Conservation (phyloP, 2,888 invertebrate species). For the Gari tellinella region DNA sequence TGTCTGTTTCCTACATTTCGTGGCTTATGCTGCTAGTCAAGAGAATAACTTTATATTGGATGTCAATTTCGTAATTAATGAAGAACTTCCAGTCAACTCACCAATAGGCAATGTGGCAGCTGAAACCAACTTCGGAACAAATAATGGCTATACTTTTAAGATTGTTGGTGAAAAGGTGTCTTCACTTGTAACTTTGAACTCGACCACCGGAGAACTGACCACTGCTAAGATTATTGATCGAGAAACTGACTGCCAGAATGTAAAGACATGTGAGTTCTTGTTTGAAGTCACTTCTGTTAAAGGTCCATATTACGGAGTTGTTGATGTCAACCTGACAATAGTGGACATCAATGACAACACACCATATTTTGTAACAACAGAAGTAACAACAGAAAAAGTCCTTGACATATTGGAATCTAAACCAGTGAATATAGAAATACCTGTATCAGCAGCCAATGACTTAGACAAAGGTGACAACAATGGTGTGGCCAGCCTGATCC, state of each 20-base stretch:
- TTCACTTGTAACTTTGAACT: conserved; percentile 31
- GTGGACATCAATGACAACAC: conserved; percentile 65
- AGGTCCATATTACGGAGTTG: conserved; percentile 35
- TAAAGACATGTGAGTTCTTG: conserved; percentile 46
- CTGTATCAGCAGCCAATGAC: conserved; percentile 54
- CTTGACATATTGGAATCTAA: conserved; percentile 57
- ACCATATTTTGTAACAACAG: conserved; percentile 57
- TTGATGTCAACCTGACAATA: conserved; percentile 50
- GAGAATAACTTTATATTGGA: conserved; percentile 16
- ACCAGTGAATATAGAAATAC: conserved; percentile 38
- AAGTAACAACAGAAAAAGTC: too few species aligned
- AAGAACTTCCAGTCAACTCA: conserved; percentile 51
- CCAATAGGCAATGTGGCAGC: conserved; percentile 62
- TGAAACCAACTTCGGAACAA: conserved; percentile 53
- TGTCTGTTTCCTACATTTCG: too few species aligned
- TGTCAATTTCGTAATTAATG: conserved; percentile 39
- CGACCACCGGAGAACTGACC: conserved; percentile 53
- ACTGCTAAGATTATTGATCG: conserved; percentile 57
- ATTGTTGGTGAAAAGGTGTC: conserved; percentile 25
- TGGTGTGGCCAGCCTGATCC: conserved; percentile 50
- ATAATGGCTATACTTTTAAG: conserved; percentile 42
- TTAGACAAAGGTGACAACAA: conserved; percentile 62
- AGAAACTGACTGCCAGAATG: conserved; percentile 57
- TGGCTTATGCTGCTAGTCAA: conserved; percentile 26
- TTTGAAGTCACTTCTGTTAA: conserved; percentile 53